Percentiles rank a stretch among this genome's conserved stretches.
These are phyloP conservation scores for Darevskia mixta DNA, from an alignment of 2,797 vertebrate species.

Conservation along the genomic window DNA sequence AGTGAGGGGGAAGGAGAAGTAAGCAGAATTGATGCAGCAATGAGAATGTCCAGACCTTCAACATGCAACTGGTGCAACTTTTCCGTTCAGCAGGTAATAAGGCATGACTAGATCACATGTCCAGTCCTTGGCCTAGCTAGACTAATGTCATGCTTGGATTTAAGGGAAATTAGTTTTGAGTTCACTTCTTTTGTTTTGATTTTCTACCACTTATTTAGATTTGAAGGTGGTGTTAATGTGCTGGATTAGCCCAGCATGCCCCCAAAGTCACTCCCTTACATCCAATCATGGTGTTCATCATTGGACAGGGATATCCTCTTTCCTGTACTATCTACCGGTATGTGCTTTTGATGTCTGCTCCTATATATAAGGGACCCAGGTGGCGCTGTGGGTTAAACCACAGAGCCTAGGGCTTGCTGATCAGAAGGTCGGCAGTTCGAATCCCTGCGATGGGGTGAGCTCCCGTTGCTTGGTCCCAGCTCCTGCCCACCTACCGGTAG, in stretches of 20 bases:
- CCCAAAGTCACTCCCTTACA: background rate
- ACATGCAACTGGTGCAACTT: background rate
- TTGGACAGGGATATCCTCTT: background rate
- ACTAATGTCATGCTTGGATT: background rate
- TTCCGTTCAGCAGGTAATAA: background rate
- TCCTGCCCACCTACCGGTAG: too few relatives aligned
- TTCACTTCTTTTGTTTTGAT: background rate
- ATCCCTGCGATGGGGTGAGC: too few relatives aligned
- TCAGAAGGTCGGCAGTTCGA: too few relatives aligned
- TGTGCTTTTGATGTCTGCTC: background rate
- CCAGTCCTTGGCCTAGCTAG: too few relatives aligned
- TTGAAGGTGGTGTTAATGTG: background rate
- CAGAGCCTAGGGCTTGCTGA: too few relatives aligned
- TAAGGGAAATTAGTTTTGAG: background rate
- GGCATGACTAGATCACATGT: background rate
- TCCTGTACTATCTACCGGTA: background rate
- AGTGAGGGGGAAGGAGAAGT: conserved; percentile 56
- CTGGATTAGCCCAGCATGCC: background rate
- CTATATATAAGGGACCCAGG: background rate
- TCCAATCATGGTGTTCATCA: too few relatives aligned
- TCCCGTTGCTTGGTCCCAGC: too few relatives aligned
- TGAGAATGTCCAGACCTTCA: background rate
- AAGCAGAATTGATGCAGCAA: background rate
- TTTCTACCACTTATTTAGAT: background rate
- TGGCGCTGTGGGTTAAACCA: too few relatives aligned